Evolutionary conservation across 2,888 invertebrate species (phyloP).

Genomic region (Lasioglossum figueresi): DNA sequence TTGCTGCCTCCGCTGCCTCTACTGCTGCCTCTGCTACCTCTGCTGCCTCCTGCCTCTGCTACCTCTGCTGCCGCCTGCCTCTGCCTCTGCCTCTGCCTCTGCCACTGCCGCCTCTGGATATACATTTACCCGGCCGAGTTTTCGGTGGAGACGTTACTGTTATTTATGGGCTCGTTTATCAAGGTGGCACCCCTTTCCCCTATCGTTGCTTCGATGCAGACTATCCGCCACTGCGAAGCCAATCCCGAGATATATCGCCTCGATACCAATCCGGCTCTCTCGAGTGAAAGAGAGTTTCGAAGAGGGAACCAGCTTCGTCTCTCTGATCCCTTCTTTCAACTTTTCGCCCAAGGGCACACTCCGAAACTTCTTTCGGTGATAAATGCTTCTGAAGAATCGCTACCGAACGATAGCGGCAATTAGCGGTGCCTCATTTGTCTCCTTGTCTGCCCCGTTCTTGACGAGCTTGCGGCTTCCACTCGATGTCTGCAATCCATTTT

Average conservation of each 20-base stretch:
- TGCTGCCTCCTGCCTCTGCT: not conserved
- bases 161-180: slow-evolving; percentile 83
- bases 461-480: slow-evolving; percentile 70
- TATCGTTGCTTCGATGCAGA: slow-evolving; percentile 76
- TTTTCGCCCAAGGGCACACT: slow-evolving; percentile 68
- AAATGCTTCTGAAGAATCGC: slow-evolving; percentile 74
- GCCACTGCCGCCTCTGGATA: slow-evolving; percentile 70
- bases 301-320: slow-evolving; percentile 60
- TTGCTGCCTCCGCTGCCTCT: slow-evolving; percentile 61
- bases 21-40: slow-evolving; percentile 55
- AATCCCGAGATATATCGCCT: slow-evolving; percentile 86
- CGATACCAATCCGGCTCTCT: slow-evolving; percentile 80
- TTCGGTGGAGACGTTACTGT: slow-evolving; percentile 83
- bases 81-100: slow-evolving; percentile 54
- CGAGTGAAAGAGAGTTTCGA: slow-evolving; percentile 59
- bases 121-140: slow-evolving; percentile 78
- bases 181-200: slow-evolving; percentile 81
- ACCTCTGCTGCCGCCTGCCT: slow-evolving; percentile 27
- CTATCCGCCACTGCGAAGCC: slow-evolving; percentile 83
- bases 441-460: slow-evolving; percentile 68
- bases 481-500: slow-evolving; percentile 65
- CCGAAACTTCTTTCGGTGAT: slow-evolving; percentile 70
- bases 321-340: slow-evolving; percentile 75
- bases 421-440: slow-evolving; percentile 73
- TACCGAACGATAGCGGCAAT: slow-evolving; percentile 76